Conservation (phyloP, 2,113 vertebrate genomes). For the Tricholaema leucomelas region DNA sequence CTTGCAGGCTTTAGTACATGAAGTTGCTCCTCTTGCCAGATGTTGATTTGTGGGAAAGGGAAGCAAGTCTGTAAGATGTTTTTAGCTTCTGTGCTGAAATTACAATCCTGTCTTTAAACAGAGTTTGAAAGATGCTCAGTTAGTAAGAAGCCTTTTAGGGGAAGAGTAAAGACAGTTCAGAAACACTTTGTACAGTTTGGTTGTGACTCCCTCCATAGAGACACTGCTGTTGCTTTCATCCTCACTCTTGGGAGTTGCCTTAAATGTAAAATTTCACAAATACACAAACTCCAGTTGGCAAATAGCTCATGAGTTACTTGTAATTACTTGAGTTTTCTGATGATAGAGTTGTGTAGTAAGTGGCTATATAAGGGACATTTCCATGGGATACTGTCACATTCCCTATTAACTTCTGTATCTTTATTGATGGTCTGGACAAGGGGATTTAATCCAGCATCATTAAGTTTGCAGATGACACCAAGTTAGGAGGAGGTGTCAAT, state of each 20-base stretch:
- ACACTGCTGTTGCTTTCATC: not conserved
- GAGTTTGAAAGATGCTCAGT: slow-evolving; percentile 28
- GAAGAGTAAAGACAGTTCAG: slow-evolving; percentile 35
- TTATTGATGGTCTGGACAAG: no score
- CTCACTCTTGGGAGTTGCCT: not conserved
- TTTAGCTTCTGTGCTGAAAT: slow-evolving; percentile 41
- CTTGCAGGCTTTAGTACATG: not conserved
- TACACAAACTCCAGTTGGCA: not conserved
- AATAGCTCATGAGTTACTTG: not conserved
- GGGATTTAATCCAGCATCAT: no score
- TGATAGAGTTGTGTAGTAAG: not conserved
- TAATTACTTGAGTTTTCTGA: not conserved
- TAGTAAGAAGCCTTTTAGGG: slow-evolving; percentile 48
- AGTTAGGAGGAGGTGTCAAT: no score
- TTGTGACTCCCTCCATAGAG: not conserved
- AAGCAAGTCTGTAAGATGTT: not conserved
- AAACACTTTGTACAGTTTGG: slow-evolving; percentile 21
- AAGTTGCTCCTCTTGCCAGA: slow-evolving; percentile 7
- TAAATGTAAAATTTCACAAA: not conserved
- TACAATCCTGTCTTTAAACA: slow-evolving; percentile 47
- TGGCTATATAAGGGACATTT: not conserved
- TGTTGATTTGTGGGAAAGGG: slow-evolving; percentile 6
- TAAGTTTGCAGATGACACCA: no score
- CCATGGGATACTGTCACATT: not conserved
- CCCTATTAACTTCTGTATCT: no score